Percentiles rank a stretch among this genome's conserved stretches.
phyloP scores from a whole-genome alignment of 2,113 vertebrate species.

The Hystrix brachyura region DNA sequence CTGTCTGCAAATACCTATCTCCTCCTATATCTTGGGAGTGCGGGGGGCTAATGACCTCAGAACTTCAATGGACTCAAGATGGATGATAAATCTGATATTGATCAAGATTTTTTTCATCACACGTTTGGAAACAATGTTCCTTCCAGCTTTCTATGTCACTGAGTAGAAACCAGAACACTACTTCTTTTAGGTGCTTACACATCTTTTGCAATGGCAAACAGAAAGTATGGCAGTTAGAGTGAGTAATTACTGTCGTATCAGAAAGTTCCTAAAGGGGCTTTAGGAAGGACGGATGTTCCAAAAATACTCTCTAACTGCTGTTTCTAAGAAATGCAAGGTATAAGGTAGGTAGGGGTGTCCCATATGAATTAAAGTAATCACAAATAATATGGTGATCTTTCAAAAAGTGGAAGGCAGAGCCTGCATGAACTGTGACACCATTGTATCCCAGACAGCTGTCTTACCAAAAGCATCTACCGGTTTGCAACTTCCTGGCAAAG shows the following conservation, averaged over 20 bases:
- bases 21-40: background rate
- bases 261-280: slow-evolving; percentile 3
- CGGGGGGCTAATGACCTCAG: background rate
- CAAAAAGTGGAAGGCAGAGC: background rate
- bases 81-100: background rate
- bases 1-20: background rate
- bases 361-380: slow-evolving; percentile 24
- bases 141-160: background rate
- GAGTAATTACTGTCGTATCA: background rate
- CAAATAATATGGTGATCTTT: background rate
- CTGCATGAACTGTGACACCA: background rate
- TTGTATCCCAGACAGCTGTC: background rate
- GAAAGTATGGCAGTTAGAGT: background rate
- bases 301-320: background rate
- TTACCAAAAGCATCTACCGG: slow-evolving; percentile 18
- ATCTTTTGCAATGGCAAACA: slow-evolving; percentile 26
- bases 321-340: slow-evolving; percentile 30
- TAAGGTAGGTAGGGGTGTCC: background rate
- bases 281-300: slow-evolving; percentile 8
- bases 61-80: background rate
- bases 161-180: background rate
- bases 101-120: background rate
- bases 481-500: background rate
- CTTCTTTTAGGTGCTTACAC: background rate
- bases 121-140: background rate